Base-by-base conservation (phyloP, 2,888 invertebrate species). In the Melolontha melolontha region DNA sequence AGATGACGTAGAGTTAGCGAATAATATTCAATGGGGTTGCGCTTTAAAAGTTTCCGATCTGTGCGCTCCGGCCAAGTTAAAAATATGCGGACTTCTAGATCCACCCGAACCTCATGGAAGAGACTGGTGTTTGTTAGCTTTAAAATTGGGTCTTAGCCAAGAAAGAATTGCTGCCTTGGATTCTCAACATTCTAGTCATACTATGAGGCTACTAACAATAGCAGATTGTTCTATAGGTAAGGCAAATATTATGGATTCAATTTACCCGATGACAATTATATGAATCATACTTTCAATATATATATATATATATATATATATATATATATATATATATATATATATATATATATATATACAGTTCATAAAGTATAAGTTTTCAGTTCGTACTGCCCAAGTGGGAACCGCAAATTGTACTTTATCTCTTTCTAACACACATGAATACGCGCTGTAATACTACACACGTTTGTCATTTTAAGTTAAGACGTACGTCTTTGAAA, bases 41-140 rank as follows among this genome's bases (percentile, higher is more conserved):
- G 87, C 87, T 69, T 80, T 90, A 54, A 86, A 86, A 67, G 85
- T 90, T 7, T 86, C 87, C 42, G 85, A 88, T 66, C 83, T 92
- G 39, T 86, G 88, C 42, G 83, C 88, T 12, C 85, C 88, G 44
- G 85, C 88, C 16, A 86, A 89, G 70, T 84, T 87, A 73, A 85
- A 88, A 78, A 80, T 93, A 65, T 90, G 91, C 73, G 86, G 87
- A 70, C 82, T 91, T 75, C 82, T 93, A 66, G 92, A 93, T 82
- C 91, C 91, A 14, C 91, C 91, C 0, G 91, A 91, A 79, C 87
- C 88, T 11, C 86, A 89, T 67, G 91, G 91, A 16, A 88, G 90
- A 76, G 92, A 93, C 79, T 93, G 93, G 93, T 88, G 92, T 78
- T 86, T 92, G 77, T 82, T 93, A 67, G 92, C 93, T 11, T 87